Conservation (phyloP, 1,140 invertebrate species). For the Drusus annulatus region DNA sequence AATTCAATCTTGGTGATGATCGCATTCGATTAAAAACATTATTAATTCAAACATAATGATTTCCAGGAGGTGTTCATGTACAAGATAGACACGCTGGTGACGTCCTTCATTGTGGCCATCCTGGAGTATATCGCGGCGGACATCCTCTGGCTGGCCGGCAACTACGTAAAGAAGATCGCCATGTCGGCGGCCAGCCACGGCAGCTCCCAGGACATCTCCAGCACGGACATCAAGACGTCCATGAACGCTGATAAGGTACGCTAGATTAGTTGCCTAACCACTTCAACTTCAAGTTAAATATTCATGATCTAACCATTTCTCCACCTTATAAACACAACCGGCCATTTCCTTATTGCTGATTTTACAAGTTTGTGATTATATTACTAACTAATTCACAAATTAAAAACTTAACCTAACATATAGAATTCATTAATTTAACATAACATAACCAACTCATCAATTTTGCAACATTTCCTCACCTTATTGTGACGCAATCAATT, state of each 20-base stretch:
- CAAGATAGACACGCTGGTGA: constrained; percentile 93
- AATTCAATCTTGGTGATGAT: too few relatives aligned
- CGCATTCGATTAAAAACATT: background rate
- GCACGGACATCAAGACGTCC: constrained; percentile 95
- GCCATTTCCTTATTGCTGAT: too few relatives aligned
- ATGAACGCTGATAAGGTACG: constrained; percentile 96
- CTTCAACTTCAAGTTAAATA: too few relatives aligned
- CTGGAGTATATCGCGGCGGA: constrained; percentile 96
- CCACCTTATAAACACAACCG: too few relatives aligned
- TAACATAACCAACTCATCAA: too few relatives aligned
- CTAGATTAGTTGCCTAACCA: background rate
- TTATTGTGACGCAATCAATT: too few relatives aligned
- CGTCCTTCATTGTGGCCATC: constrained; percentile 92
- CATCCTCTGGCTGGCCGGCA: constrained; percentile 95
- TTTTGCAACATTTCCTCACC: too few relatives aligned
- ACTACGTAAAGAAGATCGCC: constrained; percentile 93
- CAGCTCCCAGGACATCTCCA: constrained; percentile 84
- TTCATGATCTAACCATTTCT: too few relatives aligned
- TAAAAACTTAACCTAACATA: too few relatives aligned
- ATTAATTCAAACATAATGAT: background rate
- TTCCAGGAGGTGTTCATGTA: constrained; percentile 92
- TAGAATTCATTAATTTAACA: too few relatives aligned
- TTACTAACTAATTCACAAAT: too few relatives aligned
- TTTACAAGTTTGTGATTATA: too few relatives aligned
- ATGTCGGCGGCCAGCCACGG: constrained; percentile 70